Base-by-base conservation (phyloP, 2,888 invertebrate genomes). In the Doris montereyensis region DNA sequence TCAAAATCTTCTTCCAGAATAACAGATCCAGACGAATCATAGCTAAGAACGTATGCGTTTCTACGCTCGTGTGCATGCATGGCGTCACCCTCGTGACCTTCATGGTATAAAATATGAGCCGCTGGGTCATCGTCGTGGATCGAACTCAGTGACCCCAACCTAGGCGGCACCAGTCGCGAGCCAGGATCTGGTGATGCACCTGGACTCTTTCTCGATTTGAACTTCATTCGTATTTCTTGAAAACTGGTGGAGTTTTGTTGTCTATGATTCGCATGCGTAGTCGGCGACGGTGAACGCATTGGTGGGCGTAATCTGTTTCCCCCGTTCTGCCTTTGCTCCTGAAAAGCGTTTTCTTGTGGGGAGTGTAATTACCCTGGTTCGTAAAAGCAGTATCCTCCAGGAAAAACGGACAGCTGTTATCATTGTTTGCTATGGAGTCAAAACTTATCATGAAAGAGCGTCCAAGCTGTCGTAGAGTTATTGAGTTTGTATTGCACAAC, bases 401-500 rank as follows among this genome's bases (percentile, higher is more conserved):
- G 34, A 21, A 79, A 35, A 76, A 79, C 2, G 79, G 79, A 30
- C 79, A 79, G 34, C 76, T 78, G 72, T 79, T 79, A 17, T 79
- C 79, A n/a, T 34, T 35, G 58, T 76, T 71, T 0, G 34, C 68
- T 1, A 79, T 24, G 26, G 79, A 79, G 35, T 79, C 79, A 24
- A 79, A 76, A 58, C 79, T 78, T 34, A 80, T 78, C 80, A 78
- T 79, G 52, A 82, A 80, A 21, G 82, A 82, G 10, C 77, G 73
- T 0, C 82, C 80, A 17, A 82, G 71, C 24, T 82, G 78, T 30
- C 78, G 58, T 21, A 82, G 70, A 0, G 82, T 76, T 52, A 82
- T 80, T 28, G 71, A 68, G 60, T 82, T 82, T 1, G 82, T 82
- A 74, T 82, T 80, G 65, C 82, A 82, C 32, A 82, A 72, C 2